Conservation (phyloP, 2,113 vertebrate species). For the Oncorhynchus masou region DNA sequence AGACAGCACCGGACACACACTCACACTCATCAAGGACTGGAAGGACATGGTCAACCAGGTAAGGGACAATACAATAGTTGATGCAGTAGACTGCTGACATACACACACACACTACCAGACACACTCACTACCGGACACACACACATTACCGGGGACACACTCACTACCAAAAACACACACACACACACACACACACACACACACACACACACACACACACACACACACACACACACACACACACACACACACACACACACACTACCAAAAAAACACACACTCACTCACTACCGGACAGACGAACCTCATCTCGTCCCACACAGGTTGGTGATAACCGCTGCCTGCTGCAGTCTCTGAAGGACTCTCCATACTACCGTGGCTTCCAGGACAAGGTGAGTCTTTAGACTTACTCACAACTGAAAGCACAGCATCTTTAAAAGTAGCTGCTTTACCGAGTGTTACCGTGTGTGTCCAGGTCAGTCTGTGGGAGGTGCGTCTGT, state of each 20-base stretch:
- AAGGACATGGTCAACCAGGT: slow-evolving; percentile 94
- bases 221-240: no score
- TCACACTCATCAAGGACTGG: slow-evolving; percentile 95
- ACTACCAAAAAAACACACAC: no score
- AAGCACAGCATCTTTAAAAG: no score
- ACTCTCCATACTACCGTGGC: slow-evolving; percentile 91
- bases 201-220: no score
- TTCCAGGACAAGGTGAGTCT: slow-evolving; percentile 91
- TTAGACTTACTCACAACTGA: neutral
- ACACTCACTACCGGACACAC: neutral
- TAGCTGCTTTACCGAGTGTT: no score
- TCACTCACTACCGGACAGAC: neutral
- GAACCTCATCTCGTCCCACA: slow-evolving; percentile 17
- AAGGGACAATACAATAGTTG: slow-evolving; percentile 37
- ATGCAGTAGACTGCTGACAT: slow-evolving; percentile 38
- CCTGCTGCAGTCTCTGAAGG: slow-evolving; percentile 95
- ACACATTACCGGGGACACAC: no score
- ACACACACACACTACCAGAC: no score
- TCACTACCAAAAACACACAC: no score
- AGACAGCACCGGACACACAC: slow-evolving; percentile 78
- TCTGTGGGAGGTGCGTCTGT: slow-evolving; percentile 91
- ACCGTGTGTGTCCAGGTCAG: slow-evolving; percentile 55
- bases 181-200: no score
- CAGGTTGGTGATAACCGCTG: slow-evolving; percentile 96
- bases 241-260: no score